Evolutionary conservation across 2,888 invertebrate species (phyloP).

Genomic region (Napeogenes sylphis): DNA sequence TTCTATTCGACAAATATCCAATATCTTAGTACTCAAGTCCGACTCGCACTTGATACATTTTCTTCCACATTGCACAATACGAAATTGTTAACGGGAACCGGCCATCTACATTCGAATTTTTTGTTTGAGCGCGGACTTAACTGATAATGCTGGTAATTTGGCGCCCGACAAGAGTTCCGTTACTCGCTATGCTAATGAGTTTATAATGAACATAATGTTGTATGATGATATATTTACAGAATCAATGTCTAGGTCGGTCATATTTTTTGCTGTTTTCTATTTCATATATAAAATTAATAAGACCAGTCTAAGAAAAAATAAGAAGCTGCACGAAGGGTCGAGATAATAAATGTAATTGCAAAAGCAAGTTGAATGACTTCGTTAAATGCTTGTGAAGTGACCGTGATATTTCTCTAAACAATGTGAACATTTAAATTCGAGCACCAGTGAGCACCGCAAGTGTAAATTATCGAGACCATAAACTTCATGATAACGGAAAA

Average conservation of each 20-base stretch:
- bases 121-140: constrained; percentile 74
- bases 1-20: too few relatives aligned
- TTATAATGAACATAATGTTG: constrained; percentile 74
- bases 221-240: constrained; percentile 72
- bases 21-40: background rate
- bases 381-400: constrained; percentile 30
- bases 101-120: constrained; percentile 73
- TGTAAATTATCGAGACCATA: constrained; percentile 49
- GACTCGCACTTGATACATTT: constrained; percentile 52
- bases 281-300: background rate
- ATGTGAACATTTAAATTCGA: constrained; percentile 43
- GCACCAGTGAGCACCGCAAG: constrained; percentile 43
- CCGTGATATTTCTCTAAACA: constrained; percentile 43
- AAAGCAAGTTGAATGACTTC: constrained; percentile 36
- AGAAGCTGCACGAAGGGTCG: background rate
- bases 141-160: constrained; percentile 78
- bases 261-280: constrained; percentile 12
- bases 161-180: constrained; percentile 72
- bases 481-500: constrained; percentile 42
- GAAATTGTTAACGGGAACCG: constrained; percentile 76
- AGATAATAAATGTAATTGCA: constrained; percentile 25
- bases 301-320: too few relatives aligned
- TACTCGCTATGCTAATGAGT: constrained; percentile 75
- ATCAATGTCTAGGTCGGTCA: constrained; percentile 73
- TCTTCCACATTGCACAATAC: constrained; percentile 76